phyloP scores from a whole-genome alignment of 2,888 invertebrate species.

The Drosophila leonis region DNA sequence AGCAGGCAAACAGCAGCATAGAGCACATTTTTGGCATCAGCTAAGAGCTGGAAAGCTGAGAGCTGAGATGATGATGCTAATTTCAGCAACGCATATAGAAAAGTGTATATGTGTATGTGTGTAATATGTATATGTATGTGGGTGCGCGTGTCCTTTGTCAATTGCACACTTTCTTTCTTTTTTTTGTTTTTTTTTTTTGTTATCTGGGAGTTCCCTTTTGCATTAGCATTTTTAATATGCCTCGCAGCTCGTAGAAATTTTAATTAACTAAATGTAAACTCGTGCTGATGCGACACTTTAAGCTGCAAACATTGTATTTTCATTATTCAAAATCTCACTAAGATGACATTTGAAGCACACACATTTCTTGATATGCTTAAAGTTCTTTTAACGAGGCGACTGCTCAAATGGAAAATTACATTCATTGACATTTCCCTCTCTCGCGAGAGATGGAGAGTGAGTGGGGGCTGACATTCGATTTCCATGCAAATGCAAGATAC shows the following conservation, averaged over 20 bases:
- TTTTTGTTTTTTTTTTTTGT: slow-evolving; percentile 8
- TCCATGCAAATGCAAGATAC: slow-evolving; percentile 46
- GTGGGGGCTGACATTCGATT: slow-evolving; percentile 21
- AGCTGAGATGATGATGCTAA: slow-evolving; percentile 20
- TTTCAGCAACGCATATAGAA: slow-evolving; percentile 19
- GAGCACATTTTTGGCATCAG: slow-evolving; percentile 6
- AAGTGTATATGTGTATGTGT: not conserved
- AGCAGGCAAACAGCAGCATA: not conserved
- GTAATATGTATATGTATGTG: not conserved
- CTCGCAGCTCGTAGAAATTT: slow-evolving; percentile 49
- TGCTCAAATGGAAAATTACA: slow-evolving; percentile 51
- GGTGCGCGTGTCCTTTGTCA: slow-evolving; percentile 13
- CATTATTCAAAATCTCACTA: slow-evolving; percentile 5
- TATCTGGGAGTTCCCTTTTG: slow-evolving; percentile 16
- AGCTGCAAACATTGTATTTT: slow-evolving; percentile 36
- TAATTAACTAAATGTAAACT: slow-evolving; percentile 73
- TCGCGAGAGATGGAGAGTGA: not conserved
- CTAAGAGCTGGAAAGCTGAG: slow-evolving; percentile 1
- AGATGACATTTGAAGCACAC: slow-evolving; percentile 31
- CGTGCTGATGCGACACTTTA: slow-evolving; percentile 51
- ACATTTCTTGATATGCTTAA: not conserved
- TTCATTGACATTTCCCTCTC: slow-evolving; percentile 23
- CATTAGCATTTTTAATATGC: slow-evolving; percentile 27
- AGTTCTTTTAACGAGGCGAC: slow-evolving; percentile 15
- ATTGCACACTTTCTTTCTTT: slow-evolving; percentile 42